Conservation (phyloP, 2,797 vertebrate species). For the Falco concolor region DNA sequence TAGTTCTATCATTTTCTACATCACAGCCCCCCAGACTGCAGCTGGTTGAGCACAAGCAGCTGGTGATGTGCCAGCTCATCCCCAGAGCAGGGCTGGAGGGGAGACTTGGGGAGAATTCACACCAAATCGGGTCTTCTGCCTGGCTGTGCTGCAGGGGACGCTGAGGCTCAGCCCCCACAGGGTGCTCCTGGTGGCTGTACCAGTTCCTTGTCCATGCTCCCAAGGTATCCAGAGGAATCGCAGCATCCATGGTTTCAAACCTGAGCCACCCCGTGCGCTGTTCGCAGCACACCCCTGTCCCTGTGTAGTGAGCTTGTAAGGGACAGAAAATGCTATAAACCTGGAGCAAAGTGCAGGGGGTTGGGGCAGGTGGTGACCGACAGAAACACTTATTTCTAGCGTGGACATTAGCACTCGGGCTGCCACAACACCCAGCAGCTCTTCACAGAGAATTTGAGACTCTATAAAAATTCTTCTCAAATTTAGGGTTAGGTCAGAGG, state of each 20-base stretch:
- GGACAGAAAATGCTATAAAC: not conserved
- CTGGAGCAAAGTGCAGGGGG: not conserved
- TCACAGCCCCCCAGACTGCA: not conserved
- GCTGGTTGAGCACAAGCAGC: not conserved
- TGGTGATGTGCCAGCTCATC: not conserved
- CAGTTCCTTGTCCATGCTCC: not conserved
- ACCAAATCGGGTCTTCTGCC: not conserved
- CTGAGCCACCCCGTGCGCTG: fast-evolving
- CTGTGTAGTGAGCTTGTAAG: not conserved
- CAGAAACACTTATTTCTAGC: not conserved
- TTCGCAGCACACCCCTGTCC: not conserved
- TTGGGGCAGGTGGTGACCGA: not conserved
- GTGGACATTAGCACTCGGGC: fast-evolving
- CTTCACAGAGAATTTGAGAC: not conserved
- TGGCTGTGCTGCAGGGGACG: not conserved
- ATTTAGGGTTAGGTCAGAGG: not conserved
- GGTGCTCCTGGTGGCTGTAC: not conserved
- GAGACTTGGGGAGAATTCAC: not conserved
- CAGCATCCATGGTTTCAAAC: not conserved
- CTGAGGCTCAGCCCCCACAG: not conserved
- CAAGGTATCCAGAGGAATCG: not conserved
- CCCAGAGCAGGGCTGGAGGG: not conserved
- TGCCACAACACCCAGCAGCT: not conserved
- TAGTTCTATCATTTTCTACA: not conserved
- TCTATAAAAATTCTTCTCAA: not conserved